Evolutionary conservation across 2,888 invertebrate genomes (phyloP).

Genomic region (Eupithecia centaureata): DNA sequence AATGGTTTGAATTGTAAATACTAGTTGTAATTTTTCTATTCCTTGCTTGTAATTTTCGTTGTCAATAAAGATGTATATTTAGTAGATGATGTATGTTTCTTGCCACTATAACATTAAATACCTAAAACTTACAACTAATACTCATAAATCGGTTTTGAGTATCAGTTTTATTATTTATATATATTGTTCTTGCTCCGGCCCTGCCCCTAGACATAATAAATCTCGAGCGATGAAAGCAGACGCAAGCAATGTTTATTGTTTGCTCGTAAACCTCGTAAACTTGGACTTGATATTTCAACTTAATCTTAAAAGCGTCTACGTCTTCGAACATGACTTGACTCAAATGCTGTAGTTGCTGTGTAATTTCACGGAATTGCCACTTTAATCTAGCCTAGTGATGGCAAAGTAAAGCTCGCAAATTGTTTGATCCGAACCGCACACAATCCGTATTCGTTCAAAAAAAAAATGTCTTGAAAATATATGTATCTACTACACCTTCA

Average conservation of each 20-base stretch:
- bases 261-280: slow-evolving; percentile 41
- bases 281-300: slow-evolving; percentile 41
- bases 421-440: background rate
- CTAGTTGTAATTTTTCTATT: too few species aligned
- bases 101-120: too few species aligned
- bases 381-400: background rate
- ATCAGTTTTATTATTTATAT: too few species aligned
- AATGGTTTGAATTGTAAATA: too few species aligned
- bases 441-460: too few species aligned
- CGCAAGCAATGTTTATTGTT: slow-evolving; percentile 42
- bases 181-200: slow-evolving; percentile 9
- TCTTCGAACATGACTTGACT: slow-evolving; percentile 24
- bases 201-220: slow-evolving; percentile 41
- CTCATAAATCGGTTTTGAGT: too few species aligned
- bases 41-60: too few species aligned
- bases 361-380: background rate
- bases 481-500: too few species aligned
- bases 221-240: slow-evolving; percentile 42
- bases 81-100: too few species aligned
- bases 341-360: slow-evolving; percentile 11
- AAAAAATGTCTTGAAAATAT: too few species aligned
- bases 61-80: too few species aligned
- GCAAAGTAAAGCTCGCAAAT: background rate
- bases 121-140: too few species aligned
- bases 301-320: slow-evolving; percentile 28